Percentiles rank a stretch among this genome's conserved stretches.
phyloP scores from a whole-genome alignment of 2,797 vertebrate genomes.

The Stomatorhinus walkeri region DNA sequence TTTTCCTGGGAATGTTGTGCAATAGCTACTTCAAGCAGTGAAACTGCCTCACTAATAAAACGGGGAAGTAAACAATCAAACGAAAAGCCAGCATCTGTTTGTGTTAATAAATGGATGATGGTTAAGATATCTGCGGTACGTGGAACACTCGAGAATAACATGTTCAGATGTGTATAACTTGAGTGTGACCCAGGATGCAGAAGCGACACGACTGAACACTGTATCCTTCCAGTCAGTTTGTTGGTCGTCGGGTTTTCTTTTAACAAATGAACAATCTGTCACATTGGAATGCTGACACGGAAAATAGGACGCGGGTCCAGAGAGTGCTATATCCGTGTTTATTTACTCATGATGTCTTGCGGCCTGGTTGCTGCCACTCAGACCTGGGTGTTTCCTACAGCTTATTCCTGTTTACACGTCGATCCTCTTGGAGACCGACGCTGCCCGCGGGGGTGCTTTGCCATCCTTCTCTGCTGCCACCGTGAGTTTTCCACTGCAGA shows the following conservation, averaged over 20 bases:
- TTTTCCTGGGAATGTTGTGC: background rate
- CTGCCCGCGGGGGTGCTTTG: conserved; percentile 6
- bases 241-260: background rate
- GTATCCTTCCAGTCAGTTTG: background rate
- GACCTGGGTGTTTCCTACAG: conserved; percentile 44
- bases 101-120: background rate
- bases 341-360: conserved; percentile 47
- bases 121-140: background rate
- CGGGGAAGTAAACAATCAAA: background rate
- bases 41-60: background rate
- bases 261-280: background rate
- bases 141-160: background rate
- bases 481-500: conserved; percentile 24
- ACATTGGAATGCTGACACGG: background rate
- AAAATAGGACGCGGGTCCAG: background rate
- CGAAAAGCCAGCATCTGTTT: background rate
- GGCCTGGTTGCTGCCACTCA: conserved; percentile 40
- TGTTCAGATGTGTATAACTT: background rate
- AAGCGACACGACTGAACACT: background rate
- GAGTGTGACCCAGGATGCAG: background rate
- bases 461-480: conserved; percentile 22
- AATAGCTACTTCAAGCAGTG: background rate
- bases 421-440: conserved; percentile 44
- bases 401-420: conserved; percentile 54
- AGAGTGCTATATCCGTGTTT: background rate